These are phyloP conservation scores for Micromussa lordhowensis DNA, from an alignment of 92 coral and sea anemone species.

Conservation along the genomic window DNA sequence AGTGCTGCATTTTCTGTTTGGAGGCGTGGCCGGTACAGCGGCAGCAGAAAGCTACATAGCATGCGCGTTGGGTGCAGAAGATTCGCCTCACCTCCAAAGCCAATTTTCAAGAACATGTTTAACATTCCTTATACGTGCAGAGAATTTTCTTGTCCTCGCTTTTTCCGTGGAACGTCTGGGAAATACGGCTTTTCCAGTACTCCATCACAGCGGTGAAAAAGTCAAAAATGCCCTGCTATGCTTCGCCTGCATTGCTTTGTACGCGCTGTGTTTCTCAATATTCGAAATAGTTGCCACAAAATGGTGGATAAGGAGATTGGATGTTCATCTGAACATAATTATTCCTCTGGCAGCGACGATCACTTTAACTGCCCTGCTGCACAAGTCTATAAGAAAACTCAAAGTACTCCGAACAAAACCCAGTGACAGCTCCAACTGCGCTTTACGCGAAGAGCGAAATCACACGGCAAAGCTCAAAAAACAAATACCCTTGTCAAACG, in stretches of 20 bases:
- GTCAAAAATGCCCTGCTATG: conserved; percentile 9
- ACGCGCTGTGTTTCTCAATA: conserved; percentile 24
- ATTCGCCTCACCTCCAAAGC: background rate
- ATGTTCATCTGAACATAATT: conserved; percentile 10
- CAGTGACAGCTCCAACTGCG: background rate
- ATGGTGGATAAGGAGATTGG: conserved; percentile 26
- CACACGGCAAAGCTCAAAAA: conserved; percentile 9
- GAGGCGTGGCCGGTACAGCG: conserved; percentile 25
- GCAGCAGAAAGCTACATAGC: conserved; percentile 47
- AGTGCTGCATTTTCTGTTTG: conserved; percentile 1
- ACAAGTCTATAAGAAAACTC: background rate
- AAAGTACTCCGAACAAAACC: background rate
- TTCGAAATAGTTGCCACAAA: conserved; percentile 14
- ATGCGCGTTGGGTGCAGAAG: conserved; percentile 25
- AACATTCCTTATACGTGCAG: conserved; percentile 18
- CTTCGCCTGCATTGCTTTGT: conserved; percentile 9
- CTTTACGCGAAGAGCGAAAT: background rate
- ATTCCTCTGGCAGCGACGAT: conserved; percentile 14
- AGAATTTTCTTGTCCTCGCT: conserved; percentile 34
- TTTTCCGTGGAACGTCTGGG: conserved; percentile 34
- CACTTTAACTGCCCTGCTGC: background rate
- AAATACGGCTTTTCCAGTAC: conserved; percentile 5
- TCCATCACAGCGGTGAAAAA: conserved; percentile 9
- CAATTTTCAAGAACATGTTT: conserved; percentile 7
- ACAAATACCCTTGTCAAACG: conserved; percentile 10